Evolutionary conservation across 2,888 invertebrate genomes (phyloP), one percentile per base, ranked within the genome.

Genomic region (Nycteola revayana): DNA sequence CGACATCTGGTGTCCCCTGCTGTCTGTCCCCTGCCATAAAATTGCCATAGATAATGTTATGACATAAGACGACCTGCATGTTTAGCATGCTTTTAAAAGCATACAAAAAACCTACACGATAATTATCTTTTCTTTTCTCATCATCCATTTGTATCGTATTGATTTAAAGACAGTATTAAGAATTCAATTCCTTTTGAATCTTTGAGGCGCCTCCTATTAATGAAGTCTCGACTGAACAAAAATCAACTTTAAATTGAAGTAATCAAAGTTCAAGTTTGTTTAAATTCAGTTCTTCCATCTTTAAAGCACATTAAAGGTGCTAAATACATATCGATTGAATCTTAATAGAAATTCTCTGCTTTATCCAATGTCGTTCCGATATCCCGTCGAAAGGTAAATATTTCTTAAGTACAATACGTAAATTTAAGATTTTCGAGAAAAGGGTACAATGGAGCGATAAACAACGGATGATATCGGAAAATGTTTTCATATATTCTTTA

Each of bases 291-390:
- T n/a, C 2, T 14, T 14, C 14, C 14, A n/a, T n/a, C 14, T 14
- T 22, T 9, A 11, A 10, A 14, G n/a, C 2, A 25, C 37, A 49
- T 37, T 43, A 36, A 9, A 32, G 24, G 48, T 37, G 38, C 22
- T 50, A 50, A 55, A 38, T 38, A 28, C 34, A 32, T 52, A 54
- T 54, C 28, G 57, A 54, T 52, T 45, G 52, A 52, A 39, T 54
- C 45, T 38, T 40, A 34, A 56, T 37, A 36, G 41, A 36, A 17
- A n/a, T 4, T 20, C 7, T 9, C 10, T 14, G 24, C 33, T 29
- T 40, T 50, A 32, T 42, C 28, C 29, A 10, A 28, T 38, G 45
- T 49, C 20, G 35, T 49, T 21, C 18, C 35, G 28, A 52, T 52
- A 52, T 54, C 57, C 57, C 49, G 20, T 4, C 49, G 35, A 57